phyloP scores from a whole-genome alignment of 2,113 vertebrate genomes.

The Microcebus murinus region DNA sequence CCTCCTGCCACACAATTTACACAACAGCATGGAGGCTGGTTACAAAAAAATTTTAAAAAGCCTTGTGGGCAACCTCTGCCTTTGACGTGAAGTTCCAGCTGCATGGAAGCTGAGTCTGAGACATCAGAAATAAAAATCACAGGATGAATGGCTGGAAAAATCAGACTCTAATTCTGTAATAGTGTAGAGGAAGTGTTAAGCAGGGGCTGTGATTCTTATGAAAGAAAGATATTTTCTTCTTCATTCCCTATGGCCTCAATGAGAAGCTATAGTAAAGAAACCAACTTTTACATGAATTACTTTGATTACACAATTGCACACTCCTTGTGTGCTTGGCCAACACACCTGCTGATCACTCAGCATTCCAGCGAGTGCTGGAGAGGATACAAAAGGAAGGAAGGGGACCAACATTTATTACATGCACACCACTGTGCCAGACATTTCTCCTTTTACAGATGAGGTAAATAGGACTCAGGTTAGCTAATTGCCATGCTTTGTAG shows the following conservation, averaged over 20 bases:
- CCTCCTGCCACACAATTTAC: conserved; percentile 69
- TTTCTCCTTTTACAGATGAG: background rate
- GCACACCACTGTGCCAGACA: background rate
- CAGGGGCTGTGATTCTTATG: conserved; percentile 44
- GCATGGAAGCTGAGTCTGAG: conserved; percentile 61
- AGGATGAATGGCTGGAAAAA: conserved; percentile 65
- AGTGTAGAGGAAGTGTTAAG: conserved; percentile 26
- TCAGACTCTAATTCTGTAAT: conserved; percentile 63
- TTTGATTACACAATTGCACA: background rate
- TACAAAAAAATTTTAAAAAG: conserved; percentile 56
- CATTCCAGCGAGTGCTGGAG: background rate
- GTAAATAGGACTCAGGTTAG: background rate
- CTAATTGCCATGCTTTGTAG: background rate
- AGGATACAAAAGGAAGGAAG: background rate
- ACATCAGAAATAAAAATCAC: conserved; percentile 77
- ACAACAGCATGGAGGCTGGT: conserved; percentile 66
- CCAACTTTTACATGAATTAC: background rate
- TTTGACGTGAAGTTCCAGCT: conserved; percentile 52
- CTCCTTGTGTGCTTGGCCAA: background rate
- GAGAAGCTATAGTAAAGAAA: background rate
- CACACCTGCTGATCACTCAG: background rate
- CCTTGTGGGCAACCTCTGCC: conserved; percentile 55
- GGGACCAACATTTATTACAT: background rate
- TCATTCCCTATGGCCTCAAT: background rate
- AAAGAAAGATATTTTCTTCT: background rate